These are phyloP conservation scores for Polydrusus cervinus DNA, from an alignment of 2,888 invertebrate genomes.

Conservation along the genomic window DNA sequence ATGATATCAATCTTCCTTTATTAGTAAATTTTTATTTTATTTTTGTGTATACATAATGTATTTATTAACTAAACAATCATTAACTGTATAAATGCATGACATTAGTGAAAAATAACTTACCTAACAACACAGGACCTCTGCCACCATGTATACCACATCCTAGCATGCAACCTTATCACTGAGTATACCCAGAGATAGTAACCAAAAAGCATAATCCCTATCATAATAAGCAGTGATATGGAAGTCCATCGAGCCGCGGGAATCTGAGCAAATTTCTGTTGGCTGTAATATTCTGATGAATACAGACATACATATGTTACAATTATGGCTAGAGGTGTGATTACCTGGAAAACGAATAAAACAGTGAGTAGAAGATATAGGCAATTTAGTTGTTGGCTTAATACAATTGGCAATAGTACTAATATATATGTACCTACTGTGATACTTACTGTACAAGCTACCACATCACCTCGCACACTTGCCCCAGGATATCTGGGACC, in stretches of 20 bases:
- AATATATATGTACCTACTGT: no score
- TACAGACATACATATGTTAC: constrained; percentile 73
- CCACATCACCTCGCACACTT: constrained; percentile 72
- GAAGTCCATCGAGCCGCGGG: constrained; percentile 73
- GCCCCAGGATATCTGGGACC: constrained; percentile 65
- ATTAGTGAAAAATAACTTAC: constrained; percentile 56
- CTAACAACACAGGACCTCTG: constrained; percentile 73
- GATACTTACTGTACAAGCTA: constrained; percentile 71
- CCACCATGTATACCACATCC: constrained; percentile 75
- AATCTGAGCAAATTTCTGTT: constrained; percentile 70
- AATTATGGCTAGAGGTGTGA: constrained; percentile 75
- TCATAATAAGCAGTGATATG: constrained; percentile 71
- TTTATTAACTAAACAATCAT: no score
- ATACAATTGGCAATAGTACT: no score
- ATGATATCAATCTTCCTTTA: no score
- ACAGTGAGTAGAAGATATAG: no score
- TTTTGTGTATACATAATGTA: no score
- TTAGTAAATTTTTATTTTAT: no score
- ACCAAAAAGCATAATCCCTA: constrained; percentile 72
- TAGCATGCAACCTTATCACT: constrained; percentile 71
- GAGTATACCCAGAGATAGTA: constrained; percentile 74
- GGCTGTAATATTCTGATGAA: constrained; percentile 73
- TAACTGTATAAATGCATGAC: no score
- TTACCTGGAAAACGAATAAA: constrained; percentile 60
- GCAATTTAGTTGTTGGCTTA: no score